These are phyloP conservation scores for Ceramica pisi DNA, from an alignment of 2,888 invertebrate genomes.

Conservation along the genomic window DNA sequence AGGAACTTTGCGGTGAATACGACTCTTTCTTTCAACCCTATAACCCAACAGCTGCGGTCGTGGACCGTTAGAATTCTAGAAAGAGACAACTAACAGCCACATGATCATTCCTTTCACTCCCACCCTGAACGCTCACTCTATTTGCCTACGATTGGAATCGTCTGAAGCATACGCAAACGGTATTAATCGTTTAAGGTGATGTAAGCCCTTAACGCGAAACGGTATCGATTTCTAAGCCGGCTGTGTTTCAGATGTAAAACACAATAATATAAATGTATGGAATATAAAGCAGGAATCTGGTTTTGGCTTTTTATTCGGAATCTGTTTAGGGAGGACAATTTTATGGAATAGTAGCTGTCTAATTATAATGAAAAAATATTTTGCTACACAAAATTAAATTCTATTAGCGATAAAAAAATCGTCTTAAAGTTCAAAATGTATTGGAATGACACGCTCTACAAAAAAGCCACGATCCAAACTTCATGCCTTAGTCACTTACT, in stretches of 20 bases:
- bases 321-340: background rate
- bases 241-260: conserved; percentile 25
- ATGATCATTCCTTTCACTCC: background rate
- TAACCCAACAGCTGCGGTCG: background rate
- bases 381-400: too few species aligned
- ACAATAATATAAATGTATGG: conserved; percentile 46
- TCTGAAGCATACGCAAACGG: conserved; percentile 14
- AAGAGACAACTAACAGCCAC: background rate
- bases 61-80: background rate
- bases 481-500: too few species aligned
- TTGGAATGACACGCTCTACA: too few species aligned
- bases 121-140: background rate
- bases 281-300: conserved; percentile 39
- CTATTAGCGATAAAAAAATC: too few species aligned
- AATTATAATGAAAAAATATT: too few species aligned
- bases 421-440: too few species aligned
- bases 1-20: too few species aligned
- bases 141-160: background rate
- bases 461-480: too few species aligned
- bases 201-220: conserved; percentile 9
- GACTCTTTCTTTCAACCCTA: background rate
- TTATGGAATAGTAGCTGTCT: background rate
- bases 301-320: conserved; percentile 32
- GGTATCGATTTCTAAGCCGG: conserved; percentile 5
- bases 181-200: conserved; percentile 27